Base-by-base conservation (phyloP, 2,797 vertebrate species). In the Fistularia tabacaria region DNA sequence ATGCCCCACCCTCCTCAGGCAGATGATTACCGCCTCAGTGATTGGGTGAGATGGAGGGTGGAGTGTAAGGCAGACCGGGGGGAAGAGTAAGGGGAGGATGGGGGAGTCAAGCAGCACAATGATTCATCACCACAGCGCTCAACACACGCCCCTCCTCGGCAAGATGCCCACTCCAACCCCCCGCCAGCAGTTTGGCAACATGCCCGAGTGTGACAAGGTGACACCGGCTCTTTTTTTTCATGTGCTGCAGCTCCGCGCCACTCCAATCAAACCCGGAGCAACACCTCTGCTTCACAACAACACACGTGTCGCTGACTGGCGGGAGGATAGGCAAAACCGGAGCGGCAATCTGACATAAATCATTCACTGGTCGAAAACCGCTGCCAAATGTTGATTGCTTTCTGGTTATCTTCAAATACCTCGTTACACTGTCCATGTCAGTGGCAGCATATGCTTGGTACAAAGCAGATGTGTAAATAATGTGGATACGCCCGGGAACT, bases 191-290 rank as follows among this genome's bases (percentile, higher is more conserved):
- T 83, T 88, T 90, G 90, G 90, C 89, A 52, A 62, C 9, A 5
- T 64, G 90, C 90, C 89, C 80, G 57, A 76, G 83, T 88, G 87
- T 90, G 88, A 90, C 90, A 92, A 92, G 90, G 90, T 92, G 90
- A 92, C 90, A 87, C 85, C 55, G 79, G 75, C 80, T 87, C 82
- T 83, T 84, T 85, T 79, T 77, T 76, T 14, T 37, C 74, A 70
- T 74, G 81, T 59, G 66, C 74, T 57, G 69, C 77, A 77, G 77
- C 79, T 78, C 80, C 78, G 74, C 42, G 59, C 77, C 83, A 70
- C 79, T 76, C 80, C 82, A 81, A 82, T 83, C 84, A 77, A 76
- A 77, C 68, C 9, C 43, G n/a, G 56, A 77, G 80, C 70, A 72
- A 73, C 76, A 71, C 76, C 78, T 79, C 81, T 59, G 79, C 77